Base-by-base conservation (phyloP, 1,140 invertebrate species). In the Lerema accius region DNA sequence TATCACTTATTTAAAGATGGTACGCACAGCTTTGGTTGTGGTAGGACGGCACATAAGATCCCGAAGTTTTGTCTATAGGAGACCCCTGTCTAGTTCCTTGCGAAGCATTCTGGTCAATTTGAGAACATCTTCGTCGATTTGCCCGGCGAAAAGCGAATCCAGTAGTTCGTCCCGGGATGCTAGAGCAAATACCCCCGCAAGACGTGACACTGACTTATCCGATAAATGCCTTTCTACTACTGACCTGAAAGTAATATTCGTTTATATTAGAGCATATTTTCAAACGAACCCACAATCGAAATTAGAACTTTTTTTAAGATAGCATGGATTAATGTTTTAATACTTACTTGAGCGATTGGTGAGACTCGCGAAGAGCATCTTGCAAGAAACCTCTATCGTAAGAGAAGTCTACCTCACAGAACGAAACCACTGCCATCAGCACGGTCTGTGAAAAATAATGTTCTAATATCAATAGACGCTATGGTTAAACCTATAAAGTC, bases 371-470 rank as follows among this genome's bases (percentile, higher is more conserved):
- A 0, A 90, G 67, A n/a, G 88, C 86, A 43, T 87, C 84, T 58
- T 88, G 86, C 2, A 90, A 76, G 59, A 89, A 90, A 3, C 78
- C 84, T 6, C 88, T 73, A 73, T 97, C 96, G 76, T 96, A 97
- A 40, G 95, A 96, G 84, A 96, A 97, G 35, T 97, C 96, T 37
- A 97, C 93, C 73, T 95, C 95, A 76, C 95, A 94, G 86, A 97
- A 97, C 35, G 95, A 96, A 6, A 96, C 94, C 3, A 97, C 93
- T 0, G 95, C 95, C 95, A 97, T 96, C n/a, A 95, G 93, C 16
- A 94, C 93, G 14, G 81, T 89, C 88, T 90, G 80, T 0, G 82
- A 53, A 46, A 43, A 14, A 53, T 17, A n/a, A n/a, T n/a, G n/a
- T n/a, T n/a, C n/a, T n/a, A n/a, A n/a, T n/a, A n/a, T n/a, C n/a